A percentile compares a stretch with the other conserved stretches of the same genome.
Evolutionary conservation across 2,888 invertebrate genomes (phyloP).

Genomic region (Polymixis flavicincta): DNA sequence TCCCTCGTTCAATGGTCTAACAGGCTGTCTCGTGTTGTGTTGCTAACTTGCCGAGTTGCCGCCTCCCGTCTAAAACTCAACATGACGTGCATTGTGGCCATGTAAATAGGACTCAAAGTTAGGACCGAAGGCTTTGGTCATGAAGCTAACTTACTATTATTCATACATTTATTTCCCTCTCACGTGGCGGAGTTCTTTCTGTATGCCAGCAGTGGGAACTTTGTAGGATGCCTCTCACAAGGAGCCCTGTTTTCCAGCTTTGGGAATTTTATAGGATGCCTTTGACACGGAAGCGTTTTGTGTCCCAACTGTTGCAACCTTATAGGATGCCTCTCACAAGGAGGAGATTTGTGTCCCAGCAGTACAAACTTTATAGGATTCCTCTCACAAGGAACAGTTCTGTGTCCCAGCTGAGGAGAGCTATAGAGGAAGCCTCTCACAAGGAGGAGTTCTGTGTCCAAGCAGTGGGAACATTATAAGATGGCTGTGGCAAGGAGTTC

Average conservation of each 20-base stretch:
- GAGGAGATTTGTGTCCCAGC: too few species aligned
- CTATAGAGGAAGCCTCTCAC: neutral
- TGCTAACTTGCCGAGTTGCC: conserved; percentile 18
- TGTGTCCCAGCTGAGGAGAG: too few species aligned
- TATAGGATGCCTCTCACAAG: too few species aligned
- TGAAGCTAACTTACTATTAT: neutral
- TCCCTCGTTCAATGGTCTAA: conserved; percentile 4
- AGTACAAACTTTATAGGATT: too few species aligned
- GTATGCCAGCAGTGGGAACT: neutral
- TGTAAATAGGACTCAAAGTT: conserved; percentile 23
- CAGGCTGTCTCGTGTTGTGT: conserved; percentile 21
- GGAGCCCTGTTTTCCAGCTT: too few species aligned
- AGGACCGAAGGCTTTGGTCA: neutral
- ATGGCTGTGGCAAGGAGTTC: too few species aligned
- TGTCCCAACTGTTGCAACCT: neutral
- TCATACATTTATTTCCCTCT: neutral
- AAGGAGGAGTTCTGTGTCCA: neutral
- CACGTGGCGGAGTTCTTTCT: too few species aligned
- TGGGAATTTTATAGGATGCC: too few species aligned
- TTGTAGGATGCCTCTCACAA: too few species aligned
- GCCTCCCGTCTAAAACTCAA: conserved; percentile 21
- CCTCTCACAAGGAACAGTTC: too few species aligned
- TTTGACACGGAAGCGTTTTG: neutral
- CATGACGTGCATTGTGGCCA: conserved; percentile 30
- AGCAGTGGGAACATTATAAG: neutral